Evolutionary conservation across 2,888 invertebrate species (phyloP), one percentile per base, ranked within the genome.

Genomic region (Miltochrista miniata): DNA sequence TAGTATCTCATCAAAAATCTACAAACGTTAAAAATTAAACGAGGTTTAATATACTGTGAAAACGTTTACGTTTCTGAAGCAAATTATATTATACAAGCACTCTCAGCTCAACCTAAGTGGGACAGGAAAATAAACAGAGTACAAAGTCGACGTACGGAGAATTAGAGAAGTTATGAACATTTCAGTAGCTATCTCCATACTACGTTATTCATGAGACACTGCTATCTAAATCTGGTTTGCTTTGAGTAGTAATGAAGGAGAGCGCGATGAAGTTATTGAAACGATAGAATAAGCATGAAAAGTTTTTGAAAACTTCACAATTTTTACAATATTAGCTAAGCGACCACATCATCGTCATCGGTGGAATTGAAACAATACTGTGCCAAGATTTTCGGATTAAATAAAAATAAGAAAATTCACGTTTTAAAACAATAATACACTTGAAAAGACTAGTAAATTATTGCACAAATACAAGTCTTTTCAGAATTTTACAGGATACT

Each of bases 61-160:
- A 67, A 57, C 59, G 46, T 64, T 67, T 63, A 65, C 60, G 49
- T 49, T 47, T 46, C 41, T 40, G 37, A 51, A 50, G 48, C 40
- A 50, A 64, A 63, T 53, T 64, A 62, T 62, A 67, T 64, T 58
- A 54, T 44, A 51, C 18, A 42, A 50, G 40, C 31, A 52, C 58
- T 55, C 54, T 49, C 35, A 43, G 45, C 38, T 48, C 13, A 43
- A 47, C 7, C 38, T 48, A 75, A 79, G 62, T 70, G 67, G 77
- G 46, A 62, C 77, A 74, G 65, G 71, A 73, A 73, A 77, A 76
- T 73, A 71, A 70, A 62, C 48, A 61, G 59, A 64, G 51, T 58
- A 46, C 48, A 41, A 45, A 55, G 58, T 58, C 59, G 60, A 65
- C 55, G 61, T 53, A 58, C 59, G 36, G 50, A 44, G 48, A 60